Percentiles rank a stretch among this genome's conserved stretches.
phyloP scores from a whole-genome alignment of 1,140 invertebrate genomes.

The Globodera rostochiensis region DNA sequence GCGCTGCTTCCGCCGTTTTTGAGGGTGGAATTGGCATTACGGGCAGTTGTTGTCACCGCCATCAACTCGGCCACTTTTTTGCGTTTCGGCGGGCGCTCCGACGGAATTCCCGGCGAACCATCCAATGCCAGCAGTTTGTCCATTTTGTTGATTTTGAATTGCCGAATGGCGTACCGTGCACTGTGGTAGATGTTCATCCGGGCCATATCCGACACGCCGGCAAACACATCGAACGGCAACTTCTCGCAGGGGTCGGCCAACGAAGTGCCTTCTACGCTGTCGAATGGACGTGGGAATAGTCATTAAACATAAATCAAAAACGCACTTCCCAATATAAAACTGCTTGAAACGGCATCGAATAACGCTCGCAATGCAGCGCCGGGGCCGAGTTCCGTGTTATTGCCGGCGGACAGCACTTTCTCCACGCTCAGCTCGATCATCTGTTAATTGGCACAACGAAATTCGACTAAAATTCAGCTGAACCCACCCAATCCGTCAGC shows the following conservation, averaged over 20 bases:
- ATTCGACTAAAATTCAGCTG: not conserved
- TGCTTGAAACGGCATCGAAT: conserved; percentile 18
- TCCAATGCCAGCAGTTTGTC: conserved; percentile 17
- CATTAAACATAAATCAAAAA: not conserved
- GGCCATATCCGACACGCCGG: not conserved
- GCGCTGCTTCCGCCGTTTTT: too few relatives aligned
- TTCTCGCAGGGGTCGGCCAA: conserved; percentile 25
- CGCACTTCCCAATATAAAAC: conserved; percentile 8
- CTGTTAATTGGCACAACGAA: not conserved
- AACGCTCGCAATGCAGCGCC: not conserved
- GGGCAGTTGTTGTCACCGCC: not conserved
- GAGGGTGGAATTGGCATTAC: not conserved
- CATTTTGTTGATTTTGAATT: conserved; percentile 6
- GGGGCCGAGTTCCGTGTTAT: not conserved
- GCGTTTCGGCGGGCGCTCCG: not conserved
- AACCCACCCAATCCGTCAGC: conserved; percentile 21
- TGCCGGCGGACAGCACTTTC: conserved; percentile 6
- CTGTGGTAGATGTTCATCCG: conserved; percentile 2
- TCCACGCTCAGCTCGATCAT: conserved; percentile 16
- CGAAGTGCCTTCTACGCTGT: not conserved
- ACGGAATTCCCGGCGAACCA: not conserved
- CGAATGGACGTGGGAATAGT: not conserved
- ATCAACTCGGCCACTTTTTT: not conserved
- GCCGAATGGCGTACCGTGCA: conserved; percentile 21
- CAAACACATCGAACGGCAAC: conserved; percentile 18